Evolutionary conservation across 2,797 vertebrate genomes (phyloP).

Genomic region (Gymnothorax reevesii): DNA sequence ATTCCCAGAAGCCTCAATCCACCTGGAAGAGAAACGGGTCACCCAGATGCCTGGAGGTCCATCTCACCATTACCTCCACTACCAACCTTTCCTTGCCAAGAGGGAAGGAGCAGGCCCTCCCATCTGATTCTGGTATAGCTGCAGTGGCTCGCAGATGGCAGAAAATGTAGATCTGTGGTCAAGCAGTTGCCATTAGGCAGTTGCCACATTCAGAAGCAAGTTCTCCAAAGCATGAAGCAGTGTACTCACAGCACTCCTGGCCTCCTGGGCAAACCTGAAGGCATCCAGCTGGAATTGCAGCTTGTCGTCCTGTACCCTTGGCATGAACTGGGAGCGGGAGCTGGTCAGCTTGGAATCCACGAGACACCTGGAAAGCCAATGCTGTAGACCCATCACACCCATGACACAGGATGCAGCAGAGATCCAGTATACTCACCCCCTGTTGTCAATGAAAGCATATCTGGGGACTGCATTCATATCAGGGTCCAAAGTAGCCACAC

Average conservation of each 20-base stretch:
- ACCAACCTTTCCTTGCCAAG: background rate
- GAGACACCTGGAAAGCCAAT: constrained; percentile 42
- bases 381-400: background rate
- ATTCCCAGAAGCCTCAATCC: constrained; percentile 56
- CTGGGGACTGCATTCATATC: constrained; percentile 22
- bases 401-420: background rate
- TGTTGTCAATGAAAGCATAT: constrained; percentile 38
- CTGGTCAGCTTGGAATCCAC: constrained; percentile 36
- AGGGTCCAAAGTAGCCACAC: constrained; percentile 36
- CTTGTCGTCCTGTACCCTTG: constrained; percentile 38
- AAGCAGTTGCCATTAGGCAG: background rate
- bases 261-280: constrained; percentile 44
- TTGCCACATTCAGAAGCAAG: too few species aligned
- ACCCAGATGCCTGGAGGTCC: background rate
- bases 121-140: background rate
- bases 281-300: constrained; percentile 45
- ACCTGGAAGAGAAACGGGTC: constrained; percentile 49
- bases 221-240: background rate
- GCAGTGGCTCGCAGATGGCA: constrained; percentile 59
- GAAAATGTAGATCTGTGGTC: constrained; percentile 48
- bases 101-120: constrained; percentile 69
- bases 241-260: constrained; percentile 25
- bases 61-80: constrained; percentile 39
- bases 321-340: constrained; percentile 46
- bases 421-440: constrained; percentile 37